These are phyloP conservation scores for Colletes collaris DNA, from an alignment of 2,888 invertebrate genomes.

Conservation along the genomic window DNA sequence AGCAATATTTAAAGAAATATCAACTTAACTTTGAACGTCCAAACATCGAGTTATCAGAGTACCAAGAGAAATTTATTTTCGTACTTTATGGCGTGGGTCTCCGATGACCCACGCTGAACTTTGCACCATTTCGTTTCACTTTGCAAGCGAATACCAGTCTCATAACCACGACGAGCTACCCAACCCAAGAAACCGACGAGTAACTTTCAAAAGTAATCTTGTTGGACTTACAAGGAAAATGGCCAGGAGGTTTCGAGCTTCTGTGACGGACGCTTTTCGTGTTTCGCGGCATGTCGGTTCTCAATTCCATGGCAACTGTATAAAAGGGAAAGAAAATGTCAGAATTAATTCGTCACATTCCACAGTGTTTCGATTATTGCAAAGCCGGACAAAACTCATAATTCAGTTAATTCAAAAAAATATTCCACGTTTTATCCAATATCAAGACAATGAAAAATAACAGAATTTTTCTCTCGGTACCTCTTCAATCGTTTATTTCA, in stretches of 20 bases:
- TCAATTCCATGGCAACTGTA: constrained; percentile 82
- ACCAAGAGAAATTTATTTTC: not conserved
- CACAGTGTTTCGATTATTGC: no score
- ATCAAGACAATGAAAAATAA: no score
- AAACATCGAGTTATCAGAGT: no score
- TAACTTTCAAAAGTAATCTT: constrained; percentile 37
- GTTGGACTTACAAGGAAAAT: constrained; percentile 80
- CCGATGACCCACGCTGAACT: not conserved
- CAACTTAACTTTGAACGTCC: no score
- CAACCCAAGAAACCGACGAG: not conserved
- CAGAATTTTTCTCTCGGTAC: no score
- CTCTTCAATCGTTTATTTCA: no score
- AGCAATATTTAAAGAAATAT: no score
- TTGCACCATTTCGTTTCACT: not conserved
- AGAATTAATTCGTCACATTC: constrained; percentile 41
- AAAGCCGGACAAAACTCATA: no score
- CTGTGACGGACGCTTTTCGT: constrained; percentile 81
- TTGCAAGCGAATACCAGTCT: constrained; percentile 9
- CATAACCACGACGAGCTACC: constrained; percentile 1
- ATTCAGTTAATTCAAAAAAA: no score
- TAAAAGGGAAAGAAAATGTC: constrained; percentile 58
- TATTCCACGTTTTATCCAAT: no score
- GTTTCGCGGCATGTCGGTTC: constrained; percentile 80
- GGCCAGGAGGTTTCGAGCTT: constrained; percentile 83
- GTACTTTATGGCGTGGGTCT: not conserved